Percentiles rank a stretch among this genome's conserved stretches.
Evolutionary conservation across 2,113 vertebrate genomes (phyloP).

Genomic region (Turnix velox): DNA sequence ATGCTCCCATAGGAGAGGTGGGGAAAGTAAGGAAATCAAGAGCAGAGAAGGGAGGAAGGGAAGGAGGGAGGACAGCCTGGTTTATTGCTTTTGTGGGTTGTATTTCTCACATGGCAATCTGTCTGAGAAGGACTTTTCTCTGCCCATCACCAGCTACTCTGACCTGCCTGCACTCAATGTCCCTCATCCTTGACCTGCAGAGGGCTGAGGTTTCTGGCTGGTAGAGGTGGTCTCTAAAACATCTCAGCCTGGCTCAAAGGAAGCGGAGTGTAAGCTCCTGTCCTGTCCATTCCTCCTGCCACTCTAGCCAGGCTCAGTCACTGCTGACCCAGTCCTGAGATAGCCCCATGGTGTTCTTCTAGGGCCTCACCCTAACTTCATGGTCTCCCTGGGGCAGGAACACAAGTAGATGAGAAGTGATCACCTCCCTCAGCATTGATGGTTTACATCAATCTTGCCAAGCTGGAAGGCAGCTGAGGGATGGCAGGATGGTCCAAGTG

Average conservation of each 20-base stretch:
- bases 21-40: background rate
- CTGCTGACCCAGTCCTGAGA: background rate
- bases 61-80: background rate
- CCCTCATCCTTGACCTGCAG: background rate
- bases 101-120: background rate
- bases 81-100: fast-evolving
- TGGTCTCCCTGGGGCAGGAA: fast-evolving
- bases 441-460: background rate
- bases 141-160: background rate
- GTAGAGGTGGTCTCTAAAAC: background rate
- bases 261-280: background rate
- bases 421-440: background rate
- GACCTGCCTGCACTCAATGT: background rate
- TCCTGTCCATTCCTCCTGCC: background rate
- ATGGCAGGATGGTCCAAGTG: background rate
- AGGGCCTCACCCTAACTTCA: background rate
- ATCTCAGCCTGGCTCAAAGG: background rate
- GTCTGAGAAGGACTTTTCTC: background rate
- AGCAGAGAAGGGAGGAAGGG: background rate
- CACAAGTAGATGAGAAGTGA: background rate
- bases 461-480: background rate
- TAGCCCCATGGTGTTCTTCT: background rate
- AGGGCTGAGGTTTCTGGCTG: background rate
- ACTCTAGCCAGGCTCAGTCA: background rate
- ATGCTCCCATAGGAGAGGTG: background rate